Evolutionary conservation across 2,797 vertebrate genomes (phyloP).

Genomic region (Ataeniobius toweri): DNA sequence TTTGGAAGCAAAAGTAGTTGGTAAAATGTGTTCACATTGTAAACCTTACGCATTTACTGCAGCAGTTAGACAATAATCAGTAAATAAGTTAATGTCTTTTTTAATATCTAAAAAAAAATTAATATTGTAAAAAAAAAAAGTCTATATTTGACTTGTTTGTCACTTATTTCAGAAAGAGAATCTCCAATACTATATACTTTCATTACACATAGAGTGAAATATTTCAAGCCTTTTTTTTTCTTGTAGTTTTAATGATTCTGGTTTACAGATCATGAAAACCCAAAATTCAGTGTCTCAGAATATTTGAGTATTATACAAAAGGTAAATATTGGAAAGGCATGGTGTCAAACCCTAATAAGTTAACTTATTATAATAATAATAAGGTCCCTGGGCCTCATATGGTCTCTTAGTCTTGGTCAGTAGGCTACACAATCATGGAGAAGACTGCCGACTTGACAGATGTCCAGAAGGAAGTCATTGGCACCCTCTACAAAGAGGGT

Average conservation of each 20-base stretch:
- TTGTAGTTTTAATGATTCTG: not conserved
- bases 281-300: not conserved
- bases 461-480: not conserved
- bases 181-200: not conserved
- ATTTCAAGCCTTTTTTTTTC: not conserved
- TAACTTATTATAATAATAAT: not conserved
- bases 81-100: not conserved
- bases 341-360: not conserved
- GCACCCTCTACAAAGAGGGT: too few relatives aligned
- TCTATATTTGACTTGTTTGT: too few relatives aligned
- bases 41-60: not conserved
- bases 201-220: not conserved
- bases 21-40: not conserved
- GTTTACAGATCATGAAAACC: not conserved
- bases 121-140: not conserved
- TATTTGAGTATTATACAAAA: not conserved
- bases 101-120: not conserved
- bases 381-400: not conserved
- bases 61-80: not conserved
- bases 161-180: not conserved
- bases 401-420: not conserved
- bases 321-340: not conserved
- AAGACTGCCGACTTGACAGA: not conserved
- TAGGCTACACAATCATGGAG: not conserved
- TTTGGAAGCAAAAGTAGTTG: conserved; percentile 1